Base-by-base conservation (phyloP, 2,113 vertebrate species). In the Hepsetus odoe region DNA sequence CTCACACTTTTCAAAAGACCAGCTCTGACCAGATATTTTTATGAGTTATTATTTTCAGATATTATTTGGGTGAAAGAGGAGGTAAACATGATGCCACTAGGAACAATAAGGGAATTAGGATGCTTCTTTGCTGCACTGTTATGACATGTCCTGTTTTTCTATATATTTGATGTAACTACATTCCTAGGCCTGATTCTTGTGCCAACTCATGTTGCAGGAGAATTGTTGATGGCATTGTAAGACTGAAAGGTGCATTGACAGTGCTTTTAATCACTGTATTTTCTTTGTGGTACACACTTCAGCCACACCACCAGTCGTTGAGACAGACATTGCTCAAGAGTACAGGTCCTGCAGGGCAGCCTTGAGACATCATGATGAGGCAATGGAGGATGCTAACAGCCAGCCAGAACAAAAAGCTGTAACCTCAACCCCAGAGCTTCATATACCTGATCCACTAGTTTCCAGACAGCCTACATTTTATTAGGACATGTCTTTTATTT, bases 241-340 rank as follows among this genome's bases (percentile, higher is more conserved):
- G 46, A 24, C n/a, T 66, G 16, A 72, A 82, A 76, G 67, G 51
- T 64, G 66, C 46, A 78, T 77, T 65, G n/a, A n/a, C 40, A 44
- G 46, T 11, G 20, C 26, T 42, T 72, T 40, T 66, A 70, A 79
- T 71, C 76, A 64, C n/a, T 35, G 9, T 13, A 30, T 53, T 81
- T 80, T 77, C 61, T 81, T 12, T 16, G 20, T 67, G 51, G 49
- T 71, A 58, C 64, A 58, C 64, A 24, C 32, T 38, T 72, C 11
- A 55, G 44, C 46, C 40, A 66, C 46, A 30, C 40, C 10, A 1
- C 22, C 24, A 2, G 32, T 30, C 18, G 0, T 30, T 28, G 61
- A 66, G 53, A 32, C 58, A 49, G 55, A 42, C 20, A 12, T 68
- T 74, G n/a, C 44, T 79, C 53, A 71, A 75, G 71, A 64, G 64